These are phyloP conservation scores for Triplophysa tibetana DNA, from an alignment of 2,113 vertebrate species.

Conservation along the genomic window DNA sequence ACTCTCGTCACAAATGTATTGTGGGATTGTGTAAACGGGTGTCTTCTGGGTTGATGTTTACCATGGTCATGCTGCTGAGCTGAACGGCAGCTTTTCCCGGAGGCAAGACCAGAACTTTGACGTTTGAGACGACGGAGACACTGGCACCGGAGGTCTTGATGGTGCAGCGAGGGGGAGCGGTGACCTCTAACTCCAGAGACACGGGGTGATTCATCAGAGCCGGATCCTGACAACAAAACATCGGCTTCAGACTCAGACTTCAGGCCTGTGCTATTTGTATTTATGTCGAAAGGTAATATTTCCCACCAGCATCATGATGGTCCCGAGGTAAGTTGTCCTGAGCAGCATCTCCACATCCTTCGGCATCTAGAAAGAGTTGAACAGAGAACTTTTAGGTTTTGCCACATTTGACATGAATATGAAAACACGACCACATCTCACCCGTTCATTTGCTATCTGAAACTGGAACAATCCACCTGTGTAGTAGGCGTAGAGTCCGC, in stretches of 20 bases:
- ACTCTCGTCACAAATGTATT: background rate
- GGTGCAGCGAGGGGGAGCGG: slow-evolving; percentile 74
- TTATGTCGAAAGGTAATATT: slow-evolving; percentile 36
- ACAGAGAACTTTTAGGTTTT: background rate
- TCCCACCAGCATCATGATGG: slow-evolving; percentile 84
- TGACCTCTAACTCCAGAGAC: slow-evolving; percentile 79
- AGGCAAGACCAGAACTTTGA: slow-evolving; percentile 81
- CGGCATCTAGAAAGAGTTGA: slow-evolving; percentile 77
- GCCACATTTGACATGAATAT: background rate
- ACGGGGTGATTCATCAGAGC: slow-evolving; percentile 81
- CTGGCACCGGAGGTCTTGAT: slow-evolving; percentile 86
- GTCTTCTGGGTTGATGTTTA: slow-evolving; percentile 53
- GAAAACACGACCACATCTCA: slow-evolving; percentile 49
- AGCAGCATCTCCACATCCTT: slow-evolving; percentile 88
- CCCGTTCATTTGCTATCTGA: slow-evolving; percentile 81
- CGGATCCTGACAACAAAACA: slow-evolving; percentile 68
- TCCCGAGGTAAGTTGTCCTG: slow-evolving; percentile 88
- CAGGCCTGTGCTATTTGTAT: background rate
- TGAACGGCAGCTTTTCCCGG: slow-evolving; percentile 68
- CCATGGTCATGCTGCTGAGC: slow-evolving; percentile 93
- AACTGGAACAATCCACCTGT: slow-evolving; percentile 78
- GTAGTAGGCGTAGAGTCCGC: slow-evolving; percentile 87
- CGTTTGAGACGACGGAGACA: slow-evolving; percentile 77
- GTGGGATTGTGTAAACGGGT: background rate
- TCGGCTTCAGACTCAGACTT: background rate